phyloP scores from a whole-genome alignment of 1,140 invertebrate species.

The Melipona quadrifasciata region DNA sequence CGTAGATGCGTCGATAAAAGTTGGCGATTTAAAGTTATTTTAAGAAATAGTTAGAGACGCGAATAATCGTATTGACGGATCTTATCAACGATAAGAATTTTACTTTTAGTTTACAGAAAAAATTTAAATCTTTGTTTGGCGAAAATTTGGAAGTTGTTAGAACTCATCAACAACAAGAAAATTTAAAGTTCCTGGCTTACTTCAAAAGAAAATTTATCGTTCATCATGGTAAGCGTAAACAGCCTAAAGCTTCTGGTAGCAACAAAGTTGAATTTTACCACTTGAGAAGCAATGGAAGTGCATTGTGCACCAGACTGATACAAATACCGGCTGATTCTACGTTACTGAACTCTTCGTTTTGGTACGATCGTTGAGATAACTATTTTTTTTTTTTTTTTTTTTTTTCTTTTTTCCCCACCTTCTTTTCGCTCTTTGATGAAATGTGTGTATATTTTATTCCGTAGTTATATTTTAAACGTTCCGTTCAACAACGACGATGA shows the following conservation, averaged over 20 bases:
- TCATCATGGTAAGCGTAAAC: slow-evolving; percentile 92
- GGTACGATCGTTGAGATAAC: slow-evolving; percentile 82
- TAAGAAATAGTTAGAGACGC: not conserved
- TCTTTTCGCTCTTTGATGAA: not conserved
- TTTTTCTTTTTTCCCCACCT: not conserved
- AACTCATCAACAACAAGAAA: slow-evolving; percentile 99
- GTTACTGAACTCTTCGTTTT: slow-evolving; percentile 92
- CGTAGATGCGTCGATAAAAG: too few relatives aligned
- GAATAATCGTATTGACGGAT: not conserved
- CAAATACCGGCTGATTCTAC: slow-evolving; percentile 92
- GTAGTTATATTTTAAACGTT: slow-evolving; percentile 97
- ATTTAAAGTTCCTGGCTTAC: slow-evolving; percentile 98
- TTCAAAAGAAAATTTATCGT: slow-evolving; percentile 98
- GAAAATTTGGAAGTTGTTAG: slow-evolving; percentile 98
- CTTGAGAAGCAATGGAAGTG: slow-evolving; percentile 96
- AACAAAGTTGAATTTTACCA: slow-evolving; percentile 96
- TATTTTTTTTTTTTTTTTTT: slow-evolving; percentile 2
- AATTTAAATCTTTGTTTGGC: slow-evolving; percentile 97
- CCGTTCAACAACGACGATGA: slow-evolving; percentile 95
- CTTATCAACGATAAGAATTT: not conserved
- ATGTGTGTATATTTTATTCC: slow-evolving; percentile 57
- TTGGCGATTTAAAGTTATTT: not conserved
- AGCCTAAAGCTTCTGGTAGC: slow-evolving; percentile 80
- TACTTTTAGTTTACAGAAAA: slow-evolving; percentile 92
- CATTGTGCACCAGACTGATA: slow-evolving; percentile 95